These are phyloP conservation scores for Potamilus streckersoni DNA, from an alignment of 1,140 invertebrate species.

Conservation along the genomic window DNA sequence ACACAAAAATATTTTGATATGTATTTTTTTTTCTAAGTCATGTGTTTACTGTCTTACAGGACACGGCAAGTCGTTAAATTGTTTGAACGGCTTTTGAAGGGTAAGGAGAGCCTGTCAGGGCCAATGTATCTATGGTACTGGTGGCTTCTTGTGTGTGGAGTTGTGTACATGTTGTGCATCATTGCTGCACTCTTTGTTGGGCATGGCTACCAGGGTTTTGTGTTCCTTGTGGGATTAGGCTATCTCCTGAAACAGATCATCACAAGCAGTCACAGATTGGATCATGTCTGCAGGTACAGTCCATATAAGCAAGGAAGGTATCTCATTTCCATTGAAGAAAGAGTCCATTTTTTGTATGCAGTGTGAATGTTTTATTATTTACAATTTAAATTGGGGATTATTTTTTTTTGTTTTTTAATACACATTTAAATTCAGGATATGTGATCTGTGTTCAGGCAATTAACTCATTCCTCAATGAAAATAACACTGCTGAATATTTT, in stretches of 20 bases:
- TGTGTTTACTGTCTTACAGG: no score
- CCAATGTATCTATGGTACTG: slow-evolving; percentile 48
- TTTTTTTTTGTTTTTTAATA: background rate
- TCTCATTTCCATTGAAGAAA: background rate
- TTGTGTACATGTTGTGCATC: slow-evolving; percentile 30
- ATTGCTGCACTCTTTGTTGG: slow-evolving; percentile 24
- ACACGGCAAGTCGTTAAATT: no score
- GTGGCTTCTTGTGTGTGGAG: slow-evolving; percentile 41
- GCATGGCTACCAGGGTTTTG: slow-evolving; percentile 37
- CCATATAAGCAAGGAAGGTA: background rate
- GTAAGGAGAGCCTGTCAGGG: slow-evolving; percentile 21
- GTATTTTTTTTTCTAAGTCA: no score
- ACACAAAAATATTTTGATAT: no score
- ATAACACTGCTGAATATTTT: no score
- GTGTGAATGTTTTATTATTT: background rate
- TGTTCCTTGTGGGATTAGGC: slow-evolving; percentile 31
- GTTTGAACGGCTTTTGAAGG: background rate
- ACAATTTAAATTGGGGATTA: background rate
- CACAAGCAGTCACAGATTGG: slow-evolving; percentile 45
- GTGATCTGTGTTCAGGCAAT: background rate
- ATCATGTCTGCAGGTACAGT: slow-evolving; percentile 52
- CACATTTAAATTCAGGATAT: background rate
- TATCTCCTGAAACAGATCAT: slow-evolving; percentile 20
- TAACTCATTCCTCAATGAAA: background rate
- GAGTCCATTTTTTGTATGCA: background rate